Conservation (phyloP, 2,113 vertebrate species). For the Tragelaphus buxtoni region DNA sequence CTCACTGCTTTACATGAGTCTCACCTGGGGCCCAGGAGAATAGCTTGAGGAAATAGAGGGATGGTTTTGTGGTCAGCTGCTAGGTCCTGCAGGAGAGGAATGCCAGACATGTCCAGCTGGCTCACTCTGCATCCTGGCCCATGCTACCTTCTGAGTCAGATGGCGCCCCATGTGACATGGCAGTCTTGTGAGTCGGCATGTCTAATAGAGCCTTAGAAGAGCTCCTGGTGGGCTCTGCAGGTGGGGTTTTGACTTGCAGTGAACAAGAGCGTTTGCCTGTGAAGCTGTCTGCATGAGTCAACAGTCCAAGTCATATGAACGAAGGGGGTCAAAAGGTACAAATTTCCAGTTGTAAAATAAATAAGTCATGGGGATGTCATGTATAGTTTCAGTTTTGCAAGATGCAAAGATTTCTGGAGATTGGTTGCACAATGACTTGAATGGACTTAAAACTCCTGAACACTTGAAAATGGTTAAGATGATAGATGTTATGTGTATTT, state of each 20-base stretch:
- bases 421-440: not conserved
- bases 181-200: not conserved
- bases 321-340: not conserved
- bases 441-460: not conserved
- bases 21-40: not conserved
- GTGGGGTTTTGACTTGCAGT: not conserved
- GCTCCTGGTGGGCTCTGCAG: not conserved
- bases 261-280: not conserved
- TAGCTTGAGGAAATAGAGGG: not conserved
- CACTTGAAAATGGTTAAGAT: not conserved
- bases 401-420: not conserved
- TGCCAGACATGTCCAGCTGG: too few relatives aligned
- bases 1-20: not conserved
- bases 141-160: not conserved
- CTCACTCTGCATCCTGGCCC: not conserved
- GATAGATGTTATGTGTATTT: not conserved
- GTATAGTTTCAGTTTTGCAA: not conserved
- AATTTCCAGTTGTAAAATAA: not conserved
- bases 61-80: not conserved
- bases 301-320: not conserved
- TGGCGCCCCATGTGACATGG: not conserved
- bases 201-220: not conserved
- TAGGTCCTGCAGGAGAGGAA: not conserved
- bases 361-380: not conserved
- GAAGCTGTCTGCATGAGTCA: not conserved